Conservation (phyloP, 1,140 invertebrate species). For the Sarcophaga bullata region DNA sequence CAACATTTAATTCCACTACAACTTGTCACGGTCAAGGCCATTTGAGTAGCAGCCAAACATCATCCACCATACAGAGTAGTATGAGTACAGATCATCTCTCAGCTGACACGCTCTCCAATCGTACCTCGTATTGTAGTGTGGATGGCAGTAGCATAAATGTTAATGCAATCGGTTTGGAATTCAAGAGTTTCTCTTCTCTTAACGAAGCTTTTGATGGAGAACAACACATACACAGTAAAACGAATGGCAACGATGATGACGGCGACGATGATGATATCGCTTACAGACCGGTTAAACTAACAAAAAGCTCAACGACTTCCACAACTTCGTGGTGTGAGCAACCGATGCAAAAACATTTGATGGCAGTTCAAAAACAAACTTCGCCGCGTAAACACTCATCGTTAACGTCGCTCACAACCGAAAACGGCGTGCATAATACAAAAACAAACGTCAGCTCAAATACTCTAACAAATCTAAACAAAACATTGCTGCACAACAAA, state of each 20-base stretch:
- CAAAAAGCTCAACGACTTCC: conserved; percentile 37
- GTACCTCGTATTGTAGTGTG: conserved; percentile 62
- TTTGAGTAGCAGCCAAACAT: conserved; percentile 48
- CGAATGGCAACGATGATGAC: conserved; percentile 1
- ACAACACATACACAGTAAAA: conserved; percentile 16
- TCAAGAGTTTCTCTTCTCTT: conserved; percentile 54
- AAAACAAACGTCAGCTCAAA: conserved; percentile 21
- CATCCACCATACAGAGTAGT: conserved; percentile 49
- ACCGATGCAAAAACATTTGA: conserved; percentile 47
- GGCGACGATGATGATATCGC: not conserved
- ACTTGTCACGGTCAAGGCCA: conserved; percentile 57
- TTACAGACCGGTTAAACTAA: conserved; percentile 36
- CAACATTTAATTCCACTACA: conserved; percentile 18
- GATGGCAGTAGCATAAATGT: conserved; percentile 51
- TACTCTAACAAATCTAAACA: conserved; percentile 6
- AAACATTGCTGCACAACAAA: not conserved
- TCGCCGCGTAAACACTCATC: conserved; percentile 59
- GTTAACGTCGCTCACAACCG: conserved; percentile 44
- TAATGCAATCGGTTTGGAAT: conserved; percentile 42
- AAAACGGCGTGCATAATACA: conserved; percentile 18
- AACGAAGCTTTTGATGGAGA: conserved; percentile 58
- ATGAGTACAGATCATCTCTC: conserved; percentile 44
- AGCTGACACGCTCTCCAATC: conserved; percentile 61
- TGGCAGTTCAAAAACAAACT: conserved; percentile 54
- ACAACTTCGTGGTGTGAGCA: conserved; percentile 39